These are phyloP conservation scores for Drosophila sturtevanti DNA, from an alignment of 1,140 invertebrate species.

Conservation along the genomic window DNA sequence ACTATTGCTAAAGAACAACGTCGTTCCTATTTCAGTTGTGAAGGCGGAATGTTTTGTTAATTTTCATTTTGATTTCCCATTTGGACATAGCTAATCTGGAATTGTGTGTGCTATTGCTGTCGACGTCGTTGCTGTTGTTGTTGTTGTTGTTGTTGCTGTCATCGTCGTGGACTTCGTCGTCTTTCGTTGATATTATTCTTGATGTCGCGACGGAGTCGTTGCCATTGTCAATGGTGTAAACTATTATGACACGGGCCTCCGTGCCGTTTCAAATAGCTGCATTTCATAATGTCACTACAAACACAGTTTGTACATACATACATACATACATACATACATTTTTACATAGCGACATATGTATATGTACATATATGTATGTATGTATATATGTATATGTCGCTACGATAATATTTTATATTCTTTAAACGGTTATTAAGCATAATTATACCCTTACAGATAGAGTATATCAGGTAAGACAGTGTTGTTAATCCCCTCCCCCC, in stretches of 20 bases:
- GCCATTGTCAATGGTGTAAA: constrained; percentile 2
- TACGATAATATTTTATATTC: neutral
- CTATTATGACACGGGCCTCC: neutral
- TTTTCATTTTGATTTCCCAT: neutral
- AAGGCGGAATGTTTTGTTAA: neutral
- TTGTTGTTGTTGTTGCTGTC: neutral
- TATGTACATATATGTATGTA: neutral
- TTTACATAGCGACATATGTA: no score
- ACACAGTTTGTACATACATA: neutral
- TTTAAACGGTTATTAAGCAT: neutral
- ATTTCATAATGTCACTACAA: constrained; percentile 5
- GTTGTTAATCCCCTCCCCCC: no score
- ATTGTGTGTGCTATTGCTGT: neutral
- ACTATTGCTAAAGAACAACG: neutral
- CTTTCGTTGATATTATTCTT: neutral
- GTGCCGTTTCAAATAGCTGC: neutral
- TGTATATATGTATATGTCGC: neutral
- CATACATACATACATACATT: neutral
- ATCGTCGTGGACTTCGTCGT: neutral
- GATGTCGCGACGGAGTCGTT: neutral
- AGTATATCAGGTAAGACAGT: neutral
- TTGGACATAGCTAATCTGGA: neutral
- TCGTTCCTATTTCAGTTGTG: neutral
- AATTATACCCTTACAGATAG: neutral
- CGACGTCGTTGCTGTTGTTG: neutral